Evolutionary conservation across 2,113 vertebrate genomes (phyloP).

Genomic region (Candoia aspera): DNA sequence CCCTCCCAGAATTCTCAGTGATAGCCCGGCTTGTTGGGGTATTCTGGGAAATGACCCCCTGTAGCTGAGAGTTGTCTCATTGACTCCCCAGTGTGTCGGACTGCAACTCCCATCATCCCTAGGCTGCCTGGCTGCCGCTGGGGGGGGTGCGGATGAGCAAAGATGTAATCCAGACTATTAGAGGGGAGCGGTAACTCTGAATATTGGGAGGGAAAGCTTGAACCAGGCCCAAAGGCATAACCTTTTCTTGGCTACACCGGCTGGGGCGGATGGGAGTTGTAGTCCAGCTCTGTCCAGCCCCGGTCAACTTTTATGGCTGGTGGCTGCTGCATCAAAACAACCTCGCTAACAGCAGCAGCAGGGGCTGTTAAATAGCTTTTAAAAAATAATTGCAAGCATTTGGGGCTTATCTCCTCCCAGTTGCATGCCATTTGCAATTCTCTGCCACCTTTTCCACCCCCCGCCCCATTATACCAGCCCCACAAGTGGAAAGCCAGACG

Average conservation of each 20-base stretch:
- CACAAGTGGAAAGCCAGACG: neutral
- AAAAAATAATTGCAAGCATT: neutral
- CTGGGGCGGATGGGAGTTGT: neutral
- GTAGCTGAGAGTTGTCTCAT: neutral
- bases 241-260: neutral
- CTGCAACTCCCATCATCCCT: neutral
- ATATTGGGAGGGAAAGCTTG: neutral
- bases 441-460: neutral
- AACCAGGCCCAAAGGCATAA: neutral
- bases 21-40: neutral
- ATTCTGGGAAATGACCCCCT: neutral
- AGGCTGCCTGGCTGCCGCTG: neutral
- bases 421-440: neutral
- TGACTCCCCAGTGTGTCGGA: neutral
- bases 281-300: neutral
- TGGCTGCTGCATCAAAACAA: neutral
- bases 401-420: neutral
- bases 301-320: accelerated
- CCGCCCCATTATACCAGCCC: neutral
- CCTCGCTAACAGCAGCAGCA: neutral
- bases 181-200: neutral
- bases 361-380: neutral
- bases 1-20: neutral
- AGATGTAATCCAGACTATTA: neutral
- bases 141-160: neutral